Percentiles rank a stretch among this genome's conserved stretches.
These are phyloP conservation scores for Pegoplata infirma DNA, from an alignment of 2,888 invertebrate species.

Conservation along the genomic window DNA sequence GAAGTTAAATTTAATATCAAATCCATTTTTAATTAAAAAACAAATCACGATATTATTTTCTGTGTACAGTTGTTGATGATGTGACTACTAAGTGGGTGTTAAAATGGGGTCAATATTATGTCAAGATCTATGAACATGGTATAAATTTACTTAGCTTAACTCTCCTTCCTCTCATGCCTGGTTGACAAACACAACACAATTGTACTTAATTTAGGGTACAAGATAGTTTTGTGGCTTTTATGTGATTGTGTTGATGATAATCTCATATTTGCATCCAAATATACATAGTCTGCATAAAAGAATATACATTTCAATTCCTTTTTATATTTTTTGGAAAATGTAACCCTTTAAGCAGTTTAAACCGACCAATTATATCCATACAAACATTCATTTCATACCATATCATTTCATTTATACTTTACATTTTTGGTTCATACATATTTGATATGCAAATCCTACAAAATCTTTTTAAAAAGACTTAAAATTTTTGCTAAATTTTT, in stretches of 20 bases:
- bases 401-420: no score
- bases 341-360: not conserved
- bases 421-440: no score
- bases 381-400: no score
- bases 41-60: no score
- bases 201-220: not conserved
- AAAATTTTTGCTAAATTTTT: no score
- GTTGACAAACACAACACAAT: not conserved
- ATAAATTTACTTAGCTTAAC: not conserved
- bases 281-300: not conserved
- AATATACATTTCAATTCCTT: conserved; percentile 31
- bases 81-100: conserved; percentile 14
- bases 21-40: no score
- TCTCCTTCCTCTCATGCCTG: not conserved
- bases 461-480: no score
- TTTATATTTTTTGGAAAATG: conserved; percentile 40
- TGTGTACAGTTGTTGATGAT: no score
- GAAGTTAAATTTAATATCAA: no score
- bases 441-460: no score
- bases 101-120: conserved; percentile 28
- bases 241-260: conserved; percentile 50
- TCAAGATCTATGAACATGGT: conserved; percentile 11
- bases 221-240: conserved; percentile 48
- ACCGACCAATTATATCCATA: no score
- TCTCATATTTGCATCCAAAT: conserved; percentile 24